Evolutionary conservation across 2,113 vertebrate species (phyloP).

Genomic region (Eclectus roratus): DNA sequence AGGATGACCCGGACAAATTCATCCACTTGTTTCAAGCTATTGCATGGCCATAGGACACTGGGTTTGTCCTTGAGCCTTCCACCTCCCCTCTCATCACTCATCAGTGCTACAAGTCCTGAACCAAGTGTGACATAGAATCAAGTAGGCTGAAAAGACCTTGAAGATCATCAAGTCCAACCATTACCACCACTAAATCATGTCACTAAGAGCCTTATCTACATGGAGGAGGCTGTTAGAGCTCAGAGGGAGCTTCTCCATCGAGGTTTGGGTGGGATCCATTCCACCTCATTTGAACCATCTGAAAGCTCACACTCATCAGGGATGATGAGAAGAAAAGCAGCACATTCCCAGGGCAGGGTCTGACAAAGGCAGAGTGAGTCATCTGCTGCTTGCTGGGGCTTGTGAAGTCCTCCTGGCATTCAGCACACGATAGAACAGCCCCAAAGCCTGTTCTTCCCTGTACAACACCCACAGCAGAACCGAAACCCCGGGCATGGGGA

Average conservation of each 20-base stretch:
- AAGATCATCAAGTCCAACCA: not conserved
- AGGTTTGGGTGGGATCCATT: not conserved
- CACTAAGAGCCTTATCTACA: not conserved
- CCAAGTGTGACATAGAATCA: rapidly evolving
- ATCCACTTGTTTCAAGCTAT: not conserved
- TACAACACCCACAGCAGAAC: not conserved
- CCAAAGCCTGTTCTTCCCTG: not conserved
- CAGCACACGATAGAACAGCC: not conserved
- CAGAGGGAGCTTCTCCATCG: not conserved
- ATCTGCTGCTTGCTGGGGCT: constrained; percentile 18
- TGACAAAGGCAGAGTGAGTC: constrained; percentile 35
- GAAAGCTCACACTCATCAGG: not conserved
- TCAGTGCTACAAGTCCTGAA: rapidly evolving
- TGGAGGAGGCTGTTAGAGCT: not conserved
- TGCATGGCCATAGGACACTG: not conserved
- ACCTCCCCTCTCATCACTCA: not conserved
- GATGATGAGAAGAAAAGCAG: not conserved
- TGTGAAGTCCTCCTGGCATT: constrained; percentile 19
- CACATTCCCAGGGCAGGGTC: constrained; percentile 18
- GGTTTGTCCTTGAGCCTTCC: not conserved
- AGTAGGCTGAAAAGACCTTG: not conserved
- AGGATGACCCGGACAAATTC: not conserved
- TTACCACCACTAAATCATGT: not conserved
- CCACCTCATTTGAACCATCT: not conserved
- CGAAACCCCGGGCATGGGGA: not conserved